Percentiles rank a stretch among this genome's conserved stretches.
Conservation (phyloP, 2,888 invertebrate species). For the Eupithecia centaureata region DNA sequence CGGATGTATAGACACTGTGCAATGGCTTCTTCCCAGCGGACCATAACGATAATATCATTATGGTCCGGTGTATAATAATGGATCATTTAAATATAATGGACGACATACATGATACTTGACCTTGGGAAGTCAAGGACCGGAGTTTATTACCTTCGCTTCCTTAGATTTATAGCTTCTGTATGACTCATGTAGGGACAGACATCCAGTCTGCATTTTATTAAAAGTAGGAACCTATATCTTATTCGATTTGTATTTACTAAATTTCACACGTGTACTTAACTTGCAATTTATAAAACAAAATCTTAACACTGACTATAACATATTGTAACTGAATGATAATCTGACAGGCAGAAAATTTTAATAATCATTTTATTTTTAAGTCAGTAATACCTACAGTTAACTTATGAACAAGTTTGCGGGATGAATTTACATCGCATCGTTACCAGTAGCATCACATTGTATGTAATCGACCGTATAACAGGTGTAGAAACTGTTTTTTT, state of each 20-base stretch:
- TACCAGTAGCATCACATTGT: slow-evolving; percentile 16
- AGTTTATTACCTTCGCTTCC: slow-evolving; percentile 27
- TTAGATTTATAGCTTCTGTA: slow-evolving; percentile 1
- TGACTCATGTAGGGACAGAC: slow-evolving; percentile 1
- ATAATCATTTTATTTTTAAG: slow-evolving; percentile 6
- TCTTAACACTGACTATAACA: no score
- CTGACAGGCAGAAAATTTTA: slow-evolving; percentile 28
- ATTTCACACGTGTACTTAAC: neutral
- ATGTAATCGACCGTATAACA: slow-evolving; percentile 54
- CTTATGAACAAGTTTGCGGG: slow-evolving; percentile 16
- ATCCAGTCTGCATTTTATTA: neutral
- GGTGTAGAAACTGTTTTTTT: slow-evolving; percentile 59
- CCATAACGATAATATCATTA: slow-evolving; percentile 68
- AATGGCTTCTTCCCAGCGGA: slow-evolving; percentile 36
- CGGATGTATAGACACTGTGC: slow-evolving; percentile 7
- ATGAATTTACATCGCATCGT: slow-evolving; percentile 26
- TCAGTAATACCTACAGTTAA: slow-evolving; percentile 17
- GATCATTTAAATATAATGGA: slow-evolving; percentile 67
- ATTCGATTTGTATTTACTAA: neutral
- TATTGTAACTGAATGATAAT: no score
- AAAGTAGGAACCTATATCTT: no score
- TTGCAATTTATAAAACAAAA: neutral
- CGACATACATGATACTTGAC: slow-evolving; percentile 41
- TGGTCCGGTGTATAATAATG: slow-evolving; percentile 53
- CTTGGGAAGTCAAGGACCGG: slow-evolving; percentile 60